Evolutionary conservation across 2,888 invertebrate species (phyloP), one percentile per base, ranked within the genome.

Genomic region (Melinaea marsaeus): DNA sequence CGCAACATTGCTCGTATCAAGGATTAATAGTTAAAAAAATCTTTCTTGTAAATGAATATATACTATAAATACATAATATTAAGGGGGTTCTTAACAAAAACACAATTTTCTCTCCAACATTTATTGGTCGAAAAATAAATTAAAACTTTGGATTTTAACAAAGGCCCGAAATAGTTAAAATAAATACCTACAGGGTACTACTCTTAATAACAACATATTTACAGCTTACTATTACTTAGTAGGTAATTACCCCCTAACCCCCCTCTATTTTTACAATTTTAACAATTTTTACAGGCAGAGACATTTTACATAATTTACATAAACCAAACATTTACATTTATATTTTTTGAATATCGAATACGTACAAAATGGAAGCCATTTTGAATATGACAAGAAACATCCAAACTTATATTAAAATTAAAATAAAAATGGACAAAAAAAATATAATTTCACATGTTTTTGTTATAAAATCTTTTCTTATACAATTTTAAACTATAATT

Each of bases 41-140:
- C n/a, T n/a, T 47, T n/a, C 3, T 13, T n/a, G 13, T 47, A 47
- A n/a, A 9, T 9, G 2, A 2, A n/a, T 47, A n/a, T 47, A n/a
- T 47, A 47, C 11, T 47, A 47, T 4, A 2, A 3, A 22, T 6
- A 11, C 1, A 32, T 32, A 32, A 51, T 32, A 51, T 9, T 4
- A 32, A 22, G 3, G 32, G 45, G 34, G 45, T 57, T 47, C 22
- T 58, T 57, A 67, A 67, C 60, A 67, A 81, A 85, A 77, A 79
- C 78, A 78, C 71, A 75, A 83, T 83, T 78, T 88, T 88, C 90
- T 90, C 84, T 90, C 88, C 90, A 90, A 90, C 90, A 90, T 90
- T 90, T 90, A 90, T 90, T 90, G 90, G 90, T 90, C 90, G 90
- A 90, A 90, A 90, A 90, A 90, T 90, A 90, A 90, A 90, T 90